Percentiles rank a stretch among this genome's conserved stretches.
phyloP scores from a whole-genome alignment of 2,888 invertebrate genomes.

The Agonum fuliginosum region DNA sequence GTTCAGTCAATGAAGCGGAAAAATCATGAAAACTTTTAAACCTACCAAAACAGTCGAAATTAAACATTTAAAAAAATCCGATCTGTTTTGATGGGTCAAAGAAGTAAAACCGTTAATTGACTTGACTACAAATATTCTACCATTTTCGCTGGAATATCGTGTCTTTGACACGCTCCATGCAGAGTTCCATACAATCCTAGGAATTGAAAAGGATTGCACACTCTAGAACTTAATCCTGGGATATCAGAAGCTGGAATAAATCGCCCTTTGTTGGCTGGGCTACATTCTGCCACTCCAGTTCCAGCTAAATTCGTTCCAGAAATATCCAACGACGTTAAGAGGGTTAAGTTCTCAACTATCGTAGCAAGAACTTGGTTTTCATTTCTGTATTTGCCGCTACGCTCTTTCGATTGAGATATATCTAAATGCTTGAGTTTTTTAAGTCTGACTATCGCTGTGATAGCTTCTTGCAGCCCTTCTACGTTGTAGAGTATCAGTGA shows the following conservation, averaged over 20 bases:
- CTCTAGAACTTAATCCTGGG: conserved; percentile 87
- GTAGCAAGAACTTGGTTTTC: conserved; percentile 83
- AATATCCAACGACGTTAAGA: conserved; percentile 90
- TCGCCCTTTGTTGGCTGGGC: conserved; percentile 69
- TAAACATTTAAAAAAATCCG: no score
- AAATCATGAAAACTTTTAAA: no score
- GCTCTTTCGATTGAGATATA: conserved; percentile 85
- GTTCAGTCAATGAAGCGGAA: no score
- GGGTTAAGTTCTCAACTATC: conserved; percentile 84
- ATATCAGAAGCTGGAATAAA: conserved; percentile 82
- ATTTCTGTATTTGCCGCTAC: conserved; percentile 81
- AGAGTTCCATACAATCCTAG: conserved; percentile 93
- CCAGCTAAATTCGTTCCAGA: conserved; percentile 97
- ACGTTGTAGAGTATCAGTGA: conserved; percentile 90
- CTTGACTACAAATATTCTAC: no score
- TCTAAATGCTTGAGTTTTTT: conserved; percentile 83
- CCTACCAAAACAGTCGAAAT: no score
- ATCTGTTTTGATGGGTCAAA: no score
- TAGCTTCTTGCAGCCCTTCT: conserved; percentile 78
- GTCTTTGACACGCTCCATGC: conserved; percentile 91
- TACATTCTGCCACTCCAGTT: conserved; percentile 81
- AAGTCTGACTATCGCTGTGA: conserved; percentile 78
- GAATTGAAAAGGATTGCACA: conserved; percentile 87
- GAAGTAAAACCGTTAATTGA: no score
- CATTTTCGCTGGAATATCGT: conserved; percentile 92